Evolutionary conservation across 2,888 invertebrate species (phyloP).

Genomic region (Synergus japonicus): DNA sequence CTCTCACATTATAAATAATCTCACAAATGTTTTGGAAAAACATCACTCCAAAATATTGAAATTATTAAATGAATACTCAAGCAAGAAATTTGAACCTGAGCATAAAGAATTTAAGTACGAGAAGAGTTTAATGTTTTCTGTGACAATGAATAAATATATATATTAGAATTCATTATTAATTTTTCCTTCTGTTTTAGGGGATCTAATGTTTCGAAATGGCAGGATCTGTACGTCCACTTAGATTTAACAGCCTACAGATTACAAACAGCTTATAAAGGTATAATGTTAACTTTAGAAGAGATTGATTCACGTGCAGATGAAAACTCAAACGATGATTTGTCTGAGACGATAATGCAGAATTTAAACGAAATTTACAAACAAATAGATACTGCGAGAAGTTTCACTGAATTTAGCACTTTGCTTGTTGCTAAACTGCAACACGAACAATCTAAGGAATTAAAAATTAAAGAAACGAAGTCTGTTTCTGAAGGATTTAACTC

Average conservation of each 20-base stretch:
- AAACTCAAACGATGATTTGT: slow-evolving; percentile 51
- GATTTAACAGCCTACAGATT: slow-evolving; percentile 70
- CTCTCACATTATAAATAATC: slow-evolving; percentile 54
- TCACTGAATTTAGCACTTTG: slow-evolving; percentile 68
- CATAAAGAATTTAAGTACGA: slow-evolving; percentile 60
- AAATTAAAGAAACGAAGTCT: neutral
- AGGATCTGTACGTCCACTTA: slow-evolving; percentile 70
- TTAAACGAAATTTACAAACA: slow-evolving; percentile 66
- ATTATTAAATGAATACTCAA: slow-evolving; percentile 61
- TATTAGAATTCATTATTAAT: slow-evolving; percentile 29
- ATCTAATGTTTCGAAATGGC: slow-evolving; percentile 64
- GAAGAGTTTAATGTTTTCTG: slow-evolving; percentile 4
- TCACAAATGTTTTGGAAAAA: slow-evolving; percentile 55
- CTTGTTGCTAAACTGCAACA: slow-evolving; percentile 62
- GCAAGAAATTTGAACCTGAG: slow-evolving; percentile 57
- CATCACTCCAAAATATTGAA: slow-evolving; percentile 58
- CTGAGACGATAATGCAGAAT: slow-evolving; percentile 58
- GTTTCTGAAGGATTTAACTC: slow-evolving; percentile 24
- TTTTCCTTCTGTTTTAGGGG: slow-evolving; percentile 55
- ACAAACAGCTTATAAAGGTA: slow-evolving; percentile 64
- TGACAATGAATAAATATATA: neutral
- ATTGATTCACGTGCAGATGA: slow-evolving; percentile 62
- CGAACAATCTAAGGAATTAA: slow-evolving; percentile 28
- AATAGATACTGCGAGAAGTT: slow-evolving; percentile 68
- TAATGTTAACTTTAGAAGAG: slow-evolving; percentile 64